Evolutionary conservation across 2,113 vertebrate genomes (phyloP), one percentile per base, ranked within the genome.

Genomic region (Actenoides lindsayi): DNA sequence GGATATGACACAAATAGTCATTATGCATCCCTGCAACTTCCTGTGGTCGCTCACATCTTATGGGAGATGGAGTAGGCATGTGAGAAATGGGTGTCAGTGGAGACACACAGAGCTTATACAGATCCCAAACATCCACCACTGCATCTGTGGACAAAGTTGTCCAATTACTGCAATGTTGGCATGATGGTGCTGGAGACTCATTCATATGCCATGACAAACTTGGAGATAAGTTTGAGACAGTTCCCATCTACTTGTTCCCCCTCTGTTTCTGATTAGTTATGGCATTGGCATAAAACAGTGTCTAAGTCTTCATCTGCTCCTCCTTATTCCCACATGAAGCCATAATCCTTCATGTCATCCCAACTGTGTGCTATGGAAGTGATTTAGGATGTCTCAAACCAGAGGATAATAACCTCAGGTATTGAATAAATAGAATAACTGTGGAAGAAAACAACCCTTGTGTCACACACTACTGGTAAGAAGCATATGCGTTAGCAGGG

Each of bases 241-340:
- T 68, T 93, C 65, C 53, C 57, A 71, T 94, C 79, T 83, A 68
- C 41, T 92, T 82, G 69, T 64, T 88, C 41, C 8, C 42, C 42
- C 35, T 37, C 87, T 86, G 74, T 87, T 96, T 93, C 78, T 96
- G 95, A 95, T 89, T 90, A 93, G 67, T 75, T 69, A 77, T 63
- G 74, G 70, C 35, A 44, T 5, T 94, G 89, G 69, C 62, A 56
- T 82, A 44, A 92, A 85, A 16, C 11, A 41, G 82, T 56, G 85
- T 80, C 56, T 80, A 39, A 68, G 33, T 30, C 62, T 81, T 96
- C 84, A 76, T 94, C 87, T 92, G 93, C 78, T 96, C 87, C 50
- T 92, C 84, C 71, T 95, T 90, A 80, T 89, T 95, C 50, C 65
- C 91, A 67, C 65, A 70, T 60, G 71, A 93, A 92, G 54, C 57